Percentiles rank a stretch among this genome's conserved stretches.
Conservation (phyloP, 2,113 vertebrate genomes). For the Eublepharis macularius region DNA sequence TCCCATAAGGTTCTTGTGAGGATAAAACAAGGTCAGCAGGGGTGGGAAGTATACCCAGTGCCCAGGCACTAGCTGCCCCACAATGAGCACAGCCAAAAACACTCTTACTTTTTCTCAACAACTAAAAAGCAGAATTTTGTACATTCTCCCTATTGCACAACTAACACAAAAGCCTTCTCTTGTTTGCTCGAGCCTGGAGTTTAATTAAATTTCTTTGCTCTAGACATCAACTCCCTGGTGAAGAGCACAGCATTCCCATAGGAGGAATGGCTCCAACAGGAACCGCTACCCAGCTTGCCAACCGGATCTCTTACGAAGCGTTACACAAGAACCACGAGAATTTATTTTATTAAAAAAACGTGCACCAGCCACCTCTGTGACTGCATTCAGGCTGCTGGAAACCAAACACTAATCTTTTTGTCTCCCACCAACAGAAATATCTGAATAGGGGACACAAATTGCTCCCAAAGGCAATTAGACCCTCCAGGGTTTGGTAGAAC, state of each 20-base stretch:
- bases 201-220: too few relatives aligned
- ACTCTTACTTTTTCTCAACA: too few relatives aligned
- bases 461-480: neutral
- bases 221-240: neutral
- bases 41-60: neutral
- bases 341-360: neutral
- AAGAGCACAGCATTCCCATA: neutral
- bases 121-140: too few relatives aligned
- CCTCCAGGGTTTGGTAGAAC: neutral
- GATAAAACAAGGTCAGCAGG: neutral
- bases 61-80: neutral
- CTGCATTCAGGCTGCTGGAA: neutral
- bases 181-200: too few relatives aligned
- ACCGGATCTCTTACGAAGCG: neutral
- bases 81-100: too few relatives aligned
- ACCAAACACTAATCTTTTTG: slow-evolving; percentile 7
- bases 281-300: neutral
- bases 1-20: neutral
- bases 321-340: neutral
- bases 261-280: neutral
- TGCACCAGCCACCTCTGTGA: neutral
- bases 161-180: too few relatives aligned
- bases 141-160: too few relatives aligned
- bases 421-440: neutral
- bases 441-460: too few relatives aligned